Percentiles rank a stretch among this genome's conserved stretches.
Conservation (phyloP, 2,113 vertebrate species). For the Microtus pennsylvanicus region DNA sequence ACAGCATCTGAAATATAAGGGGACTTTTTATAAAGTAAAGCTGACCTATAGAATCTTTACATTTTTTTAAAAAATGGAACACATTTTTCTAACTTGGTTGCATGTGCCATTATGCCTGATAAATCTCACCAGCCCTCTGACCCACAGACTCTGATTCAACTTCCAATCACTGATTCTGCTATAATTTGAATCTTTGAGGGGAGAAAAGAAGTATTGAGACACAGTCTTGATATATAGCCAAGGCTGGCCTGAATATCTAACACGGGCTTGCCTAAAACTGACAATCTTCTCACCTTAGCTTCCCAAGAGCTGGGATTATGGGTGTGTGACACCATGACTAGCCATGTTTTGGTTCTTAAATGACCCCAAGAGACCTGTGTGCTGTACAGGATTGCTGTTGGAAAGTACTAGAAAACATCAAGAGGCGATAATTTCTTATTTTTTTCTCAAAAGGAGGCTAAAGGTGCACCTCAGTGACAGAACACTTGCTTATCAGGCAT, state of each 20-base stretch:
- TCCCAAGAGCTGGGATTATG: background rate
- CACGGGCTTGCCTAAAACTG: background rate
- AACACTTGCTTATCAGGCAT: background rate
- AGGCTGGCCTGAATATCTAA: background rate
- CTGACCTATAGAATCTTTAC: constrained; percentile 9
- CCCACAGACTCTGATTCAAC: constrained; percentile 49
- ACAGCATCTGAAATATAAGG: constrained; percentile 27
- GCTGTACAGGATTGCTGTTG: background rate
- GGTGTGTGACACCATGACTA: background rate
- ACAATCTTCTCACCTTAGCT: background rate
- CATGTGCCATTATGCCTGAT: background rate
- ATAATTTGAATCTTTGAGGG: background rate
- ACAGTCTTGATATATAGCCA: background rate
- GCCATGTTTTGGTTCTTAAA: background rate
- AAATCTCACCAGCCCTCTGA: background rate
- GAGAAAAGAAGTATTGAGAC: background rate
- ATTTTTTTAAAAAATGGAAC: background rate
- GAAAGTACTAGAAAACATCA: background rate
- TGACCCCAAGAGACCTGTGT: background rate
- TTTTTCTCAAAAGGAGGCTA: background rate
- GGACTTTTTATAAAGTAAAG: background rate
- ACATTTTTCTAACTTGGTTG: background rate
- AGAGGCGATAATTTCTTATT: background rate
- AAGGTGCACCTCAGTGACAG: background rate
- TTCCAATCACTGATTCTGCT: background rate